Evolutionary conservation across 2,797 vertebrate genomes (phyloP), one percentile per base, ranked within the genome.

Genomic region (Acridotheres tristis): DNA sequence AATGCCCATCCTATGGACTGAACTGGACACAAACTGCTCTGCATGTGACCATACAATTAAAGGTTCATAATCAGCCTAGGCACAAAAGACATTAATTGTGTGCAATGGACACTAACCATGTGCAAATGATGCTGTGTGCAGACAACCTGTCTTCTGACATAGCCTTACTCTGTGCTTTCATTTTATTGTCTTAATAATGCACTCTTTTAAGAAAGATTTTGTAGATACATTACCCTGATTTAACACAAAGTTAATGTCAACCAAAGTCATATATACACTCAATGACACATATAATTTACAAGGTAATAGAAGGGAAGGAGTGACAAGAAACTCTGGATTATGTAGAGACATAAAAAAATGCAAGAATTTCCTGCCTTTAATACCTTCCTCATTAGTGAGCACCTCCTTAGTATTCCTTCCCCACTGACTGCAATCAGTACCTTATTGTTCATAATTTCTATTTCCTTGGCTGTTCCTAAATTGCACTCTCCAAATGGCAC

Each of bases 371-470:
- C 94, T 94, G 89, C 65, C 81, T 87, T 92, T 92, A 94, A 95
- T 96, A 95, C 91, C 92, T 79, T 93, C 75, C 91, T 91, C 89
- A 96, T 92, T 96, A 92, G 85, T 36, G 87, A 96, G 80, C 62
- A 82, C 65, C 80, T 96, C 93, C 69, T 96, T 89, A 94, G 72
- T 87, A 93, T 93, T 91, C 91, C 88, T 93, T 96, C 91, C 90
- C 92, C 63, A 96, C 90, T 88, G 94, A 93, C 96, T 96, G 94
- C 75, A 97, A 95, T 97, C 96, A 97, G 94, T 76, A 95, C 89
- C 88, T 97, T 86, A 95, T 94, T 94, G 94, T 95, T 96, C 95
- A 87, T 96, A 96, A 96, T 94, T 97, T 89, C 73, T 93, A 79
- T 92, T 96, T 95, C 92, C 89, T 96, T 96, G 90, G 83, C 93